Base-by-base conservation (phyloP, 2,113 vertebrate species). In the Progne subis region DNA sequence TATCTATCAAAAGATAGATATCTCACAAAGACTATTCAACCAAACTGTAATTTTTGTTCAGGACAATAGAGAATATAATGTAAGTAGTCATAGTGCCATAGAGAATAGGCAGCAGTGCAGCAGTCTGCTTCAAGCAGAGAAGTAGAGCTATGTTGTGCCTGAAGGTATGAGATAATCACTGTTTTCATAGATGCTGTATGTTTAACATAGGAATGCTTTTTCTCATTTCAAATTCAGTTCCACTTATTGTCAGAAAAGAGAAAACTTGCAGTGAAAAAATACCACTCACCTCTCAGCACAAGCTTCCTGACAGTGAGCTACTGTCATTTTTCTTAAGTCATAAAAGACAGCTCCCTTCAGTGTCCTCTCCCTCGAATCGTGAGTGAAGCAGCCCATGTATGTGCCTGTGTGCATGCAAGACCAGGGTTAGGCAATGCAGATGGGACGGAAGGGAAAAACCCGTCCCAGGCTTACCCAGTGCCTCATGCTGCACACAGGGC, bases 321-420 rank as follows among this genome's bases (percentile, higher is more conserved):
- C 97, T 8, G 99, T 99, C 99, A 99, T 99, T 98, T 99, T 99
- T 52, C 99, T 98, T 94, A 99, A 97, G 96, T 99, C 99, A n/a
- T 99, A 99, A 85, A 99, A 99, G 93, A 99, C 98, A 4, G 98
- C 98, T 72, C 99, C 99, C 91, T 99, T 99, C 94, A 99, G 98
- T 1, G 98, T 99, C 34, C 98, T 98, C 31, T 99, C 98, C n/a
- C 96, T 98, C 7, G 98, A 97, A 3, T 99, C 98, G 0, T 99
- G 99, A 12, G 98, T 94, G 97, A 99, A 99, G 96, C 99, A 99
- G 19, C 99, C 99, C 3, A 99, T 23, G 74, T 99, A 99, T 88
- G 98, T 98, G 80, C 98, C 98, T 99, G 84, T 80, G 82, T 86
- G 71, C 17, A 15, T 18, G 29, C 46, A 55, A 95, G 70, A 90